Conservation (phyloP, 2,113 vertebrate genomes). For the Callionymus lyra region DNA sequence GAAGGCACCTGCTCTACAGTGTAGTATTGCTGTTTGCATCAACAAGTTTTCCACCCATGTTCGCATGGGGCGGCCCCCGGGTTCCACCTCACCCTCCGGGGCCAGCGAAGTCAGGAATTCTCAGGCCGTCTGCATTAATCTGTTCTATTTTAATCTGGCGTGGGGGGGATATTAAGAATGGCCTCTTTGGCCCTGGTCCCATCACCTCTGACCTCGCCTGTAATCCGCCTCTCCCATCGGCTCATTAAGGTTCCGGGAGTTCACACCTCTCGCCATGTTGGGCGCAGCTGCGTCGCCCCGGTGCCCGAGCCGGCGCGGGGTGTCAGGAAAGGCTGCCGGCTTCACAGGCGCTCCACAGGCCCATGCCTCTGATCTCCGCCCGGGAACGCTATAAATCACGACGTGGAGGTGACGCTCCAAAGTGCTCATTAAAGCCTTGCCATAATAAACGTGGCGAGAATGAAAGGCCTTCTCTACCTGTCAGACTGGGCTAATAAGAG, state of each 20-base stretch:
- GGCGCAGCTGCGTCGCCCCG: conserved; percentile 53
- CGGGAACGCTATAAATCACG: conserved; percentile 55
- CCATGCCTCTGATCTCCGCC: conserved; percentile 60
- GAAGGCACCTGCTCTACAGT: no score
- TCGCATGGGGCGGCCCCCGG: no score
- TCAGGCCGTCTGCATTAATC: conserved; percentile 35
- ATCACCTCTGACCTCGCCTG: conserved; percentile 47
- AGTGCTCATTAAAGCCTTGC: conserved; percentile 62
- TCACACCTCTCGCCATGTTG: conserved; percentile 69
- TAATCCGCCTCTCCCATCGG: conserved; percentile 54
- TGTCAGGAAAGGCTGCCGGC: conserved; percentile 54
- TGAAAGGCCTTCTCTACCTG: conserved; percentile 47
- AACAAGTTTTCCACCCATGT: not conserved
- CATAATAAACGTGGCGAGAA: conserved; percentile 54
- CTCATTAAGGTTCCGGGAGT: conserved; percentile 57
- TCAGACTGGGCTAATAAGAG: conserved; percentile 54
- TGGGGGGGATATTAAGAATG: conserved; percentile 48
- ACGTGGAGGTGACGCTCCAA: conserved; percentile 47
- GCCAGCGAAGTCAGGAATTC: conserved; percentile 16
- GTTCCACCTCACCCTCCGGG: no score
- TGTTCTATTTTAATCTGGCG: conserved; percentile 48
- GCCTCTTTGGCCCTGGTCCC: conserved; percentile 40
- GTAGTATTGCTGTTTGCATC: no score
- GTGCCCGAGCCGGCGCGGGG: conserved; percentile 28
- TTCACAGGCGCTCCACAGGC: conserved; percentile 29